Evolutionary conservation across 2,888 invertebrate species (phyloP), one percentile per base, ranked within the genome.

Genomic region (Tricholauxania praeusta): DNA sequence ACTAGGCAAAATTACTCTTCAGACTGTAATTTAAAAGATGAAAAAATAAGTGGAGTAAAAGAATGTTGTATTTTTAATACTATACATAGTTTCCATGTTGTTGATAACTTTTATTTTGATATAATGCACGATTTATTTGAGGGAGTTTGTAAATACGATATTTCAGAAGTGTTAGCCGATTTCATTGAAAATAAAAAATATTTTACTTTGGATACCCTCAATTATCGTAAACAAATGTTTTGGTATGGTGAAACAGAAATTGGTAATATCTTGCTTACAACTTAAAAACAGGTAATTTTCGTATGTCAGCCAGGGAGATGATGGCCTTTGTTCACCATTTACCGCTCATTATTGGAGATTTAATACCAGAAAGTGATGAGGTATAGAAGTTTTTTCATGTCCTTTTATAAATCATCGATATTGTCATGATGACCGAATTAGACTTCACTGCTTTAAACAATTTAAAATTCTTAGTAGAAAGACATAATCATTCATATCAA

Each of bases 41-140:
- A 75, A 22, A 69, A 77, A 68, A 67, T 66, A 73, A 78, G 74
- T 55, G 80, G 77, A 1, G 76, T 77, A n/a, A 76, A 72, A 22
- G 53, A 73, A n/a, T n/a, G n/a, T n/a, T n/a, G n/a, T n/a, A n/a
- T n/a, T n/a, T n/a, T n/a, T n/a, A n/a, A n/a, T n/a, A n/a, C 39
- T 19, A 14, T 22, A 77, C 22, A 22, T 22, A 22, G 22, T 22
- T 22, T 22, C 22, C 22, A 67, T 77, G 78, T 77, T n/a, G 66
- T 70, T 32, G 73, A 79, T 19, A 80, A 80, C 62, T 76, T 74
- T 17, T 65, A 47, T 49, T 77, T 74, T 51, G 77, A 81, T 66
- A 48, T 79, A 10, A 81, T 80, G 80, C 81, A 81, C 68, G 80
- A 80, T 67, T 3, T 79, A 22, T 78, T 75, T 55, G 78, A 79